phyloP scores from a whole-genome alignment of 2,113 vertebrate genomes.

The Platanista minor region DNA sequence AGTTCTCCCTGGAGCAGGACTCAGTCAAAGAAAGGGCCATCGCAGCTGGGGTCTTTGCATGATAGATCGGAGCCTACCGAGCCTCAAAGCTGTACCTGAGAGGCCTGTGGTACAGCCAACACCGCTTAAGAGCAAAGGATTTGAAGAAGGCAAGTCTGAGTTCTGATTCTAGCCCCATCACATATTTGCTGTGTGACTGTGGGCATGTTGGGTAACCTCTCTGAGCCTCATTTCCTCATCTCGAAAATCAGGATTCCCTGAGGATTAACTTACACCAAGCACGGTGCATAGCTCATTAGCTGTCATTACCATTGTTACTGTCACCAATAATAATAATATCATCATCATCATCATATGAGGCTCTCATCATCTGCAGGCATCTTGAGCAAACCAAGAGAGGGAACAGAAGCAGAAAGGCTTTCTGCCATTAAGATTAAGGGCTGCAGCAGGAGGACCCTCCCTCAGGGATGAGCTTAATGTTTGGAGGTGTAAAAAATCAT shows the following conservation, averaged over 20 bases:
- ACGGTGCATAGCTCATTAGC: background rate
- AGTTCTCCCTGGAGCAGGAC: background rate
- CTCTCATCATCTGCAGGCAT: background rate
- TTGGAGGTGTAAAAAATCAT: background rate
- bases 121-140: background rate
- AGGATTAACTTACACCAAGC: background rate
- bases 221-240: background rate
- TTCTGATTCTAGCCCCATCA: background rate
- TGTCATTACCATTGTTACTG: no score
- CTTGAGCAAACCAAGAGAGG: background rate
- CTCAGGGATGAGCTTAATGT: background rate
- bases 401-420: background rate
- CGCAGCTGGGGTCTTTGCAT: background rate
- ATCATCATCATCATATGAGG: background rate
- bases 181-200: background rate
- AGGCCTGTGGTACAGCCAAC: background rate
- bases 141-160: background rate
- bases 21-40: background rate
- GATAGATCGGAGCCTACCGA: background rate
- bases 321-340: background rate
- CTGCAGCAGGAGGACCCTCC: background rate
- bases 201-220: background rate
- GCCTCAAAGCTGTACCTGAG: background rate
- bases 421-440: background rate
- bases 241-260: background rate